Evolutionary conservation across 2,113 vertebrate genomes (phyloP).

Genomic region (Xerus inauris): DNA sequence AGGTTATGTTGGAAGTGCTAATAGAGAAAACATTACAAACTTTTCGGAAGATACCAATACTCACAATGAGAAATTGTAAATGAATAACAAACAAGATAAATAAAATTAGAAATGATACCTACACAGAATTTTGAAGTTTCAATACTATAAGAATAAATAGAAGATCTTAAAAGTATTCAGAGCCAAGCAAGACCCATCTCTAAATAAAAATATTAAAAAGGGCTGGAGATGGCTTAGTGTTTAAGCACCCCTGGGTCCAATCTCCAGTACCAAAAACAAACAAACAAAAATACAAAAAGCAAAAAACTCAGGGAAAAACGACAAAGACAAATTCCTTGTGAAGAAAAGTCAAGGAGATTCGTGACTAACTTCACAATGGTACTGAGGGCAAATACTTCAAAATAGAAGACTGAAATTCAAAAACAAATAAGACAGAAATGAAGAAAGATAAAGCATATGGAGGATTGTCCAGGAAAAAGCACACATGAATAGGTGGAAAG

Average conservation of each 20-base stretch:
- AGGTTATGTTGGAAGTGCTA: neutral
- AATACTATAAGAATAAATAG: neutral
- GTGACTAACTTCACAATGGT: neutral
- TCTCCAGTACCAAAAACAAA: too few species aligned
- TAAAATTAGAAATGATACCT: neutral
- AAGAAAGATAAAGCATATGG: neutral
- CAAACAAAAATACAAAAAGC: too few species aligned
- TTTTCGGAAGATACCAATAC: neutral
- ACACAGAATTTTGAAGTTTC: neutral
- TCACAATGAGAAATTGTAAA: neutral
- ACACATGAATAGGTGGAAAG: neutral
- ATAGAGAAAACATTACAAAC: neutral
- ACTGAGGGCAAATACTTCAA: neutral
- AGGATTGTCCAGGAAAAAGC: neutral
- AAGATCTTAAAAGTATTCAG: neutral
- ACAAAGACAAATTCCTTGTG: neutral
- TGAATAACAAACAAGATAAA: neutral
- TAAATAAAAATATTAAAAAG: too few species aligned
- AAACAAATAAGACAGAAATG: neutral
- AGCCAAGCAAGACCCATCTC: too few species aligned
- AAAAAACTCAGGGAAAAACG: neutral
- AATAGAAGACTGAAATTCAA: neutral
- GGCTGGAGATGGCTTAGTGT: too few species aligned
- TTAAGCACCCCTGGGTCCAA: too few species aligned
- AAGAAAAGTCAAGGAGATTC: neutral